Conservation (phyloP, 2,797 vertebrate species). For the Pseudochromis fuscus region DNA sequence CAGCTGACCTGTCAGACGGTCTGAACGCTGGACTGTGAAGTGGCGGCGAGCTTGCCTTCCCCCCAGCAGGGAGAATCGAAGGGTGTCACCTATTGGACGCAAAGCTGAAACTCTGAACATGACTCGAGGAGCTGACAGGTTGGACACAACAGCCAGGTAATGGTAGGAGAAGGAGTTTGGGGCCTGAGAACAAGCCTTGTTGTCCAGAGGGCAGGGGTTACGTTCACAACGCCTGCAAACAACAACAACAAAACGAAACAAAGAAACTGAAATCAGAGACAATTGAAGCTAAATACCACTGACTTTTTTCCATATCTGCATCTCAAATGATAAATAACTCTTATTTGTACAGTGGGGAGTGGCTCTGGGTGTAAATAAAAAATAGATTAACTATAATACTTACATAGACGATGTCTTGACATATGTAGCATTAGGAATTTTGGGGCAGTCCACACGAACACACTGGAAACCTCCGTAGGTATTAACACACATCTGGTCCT, state of each 20-base stretch:
- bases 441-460: slow-evolving; percentile 88
- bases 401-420: slow-evolving; percentile 90
- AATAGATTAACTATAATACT: slow-evolving; percentile 61
- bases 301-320: neutral
- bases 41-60: slow-evolving; percentile 78
- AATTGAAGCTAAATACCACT: too few relatives aligned
- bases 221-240: slow-evolving; percentile 90
- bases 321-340: neutral
- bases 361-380: neutral
- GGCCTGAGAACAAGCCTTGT: slow-evolving; percentile 85
- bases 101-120: slow-evolving; percentile 91
- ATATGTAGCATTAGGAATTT: slow-evolving; percentile 84
- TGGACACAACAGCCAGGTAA: slow-evolving; percentile 90
- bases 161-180: slow-evolving; percentile 91
- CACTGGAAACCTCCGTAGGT: slow-evolving; percentile 89
- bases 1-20: slow-evolving; percentile 88
- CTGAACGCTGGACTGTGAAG: slow-evolving; percentile 86
- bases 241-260: too few relatives aligned
- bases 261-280: too few relatives aligned
- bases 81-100: slow-evolving; percentile 85
- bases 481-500: slow-evolving; percentile 89
- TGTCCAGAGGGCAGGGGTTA: slow-evolving; percentile 89
- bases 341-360: neutral
- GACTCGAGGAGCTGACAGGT: slow-evolving; percentile 86
- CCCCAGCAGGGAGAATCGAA: slow-evolving; percentile 87